Conservation (phyloP, 2,113 vertebrate species). For the Otus sunia region DNA sequence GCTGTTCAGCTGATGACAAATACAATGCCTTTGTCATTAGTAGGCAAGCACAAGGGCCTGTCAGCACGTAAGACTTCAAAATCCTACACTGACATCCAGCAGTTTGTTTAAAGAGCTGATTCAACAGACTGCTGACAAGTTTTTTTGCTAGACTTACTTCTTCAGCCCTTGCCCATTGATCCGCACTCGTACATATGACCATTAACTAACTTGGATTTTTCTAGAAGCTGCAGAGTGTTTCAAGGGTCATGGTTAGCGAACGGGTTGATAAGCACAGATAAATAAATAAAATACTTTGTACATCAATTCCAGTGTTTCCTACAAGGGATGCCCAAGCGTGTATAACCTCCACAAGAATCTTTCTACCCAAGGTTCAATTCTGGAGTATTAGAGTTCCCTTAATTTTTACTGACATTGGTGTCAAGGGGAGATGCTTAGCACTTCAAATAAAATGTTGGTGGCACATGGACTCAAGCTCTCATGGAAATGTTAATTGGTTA, state of each 20-base stretch:
- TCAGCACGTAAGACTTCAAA: not conserved
- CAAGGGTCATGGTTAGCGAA: not conserved
- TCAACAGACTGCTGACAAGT: not conserved
- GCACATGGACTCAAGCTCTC: not conserved
- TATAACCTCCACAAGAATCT: not conserved
- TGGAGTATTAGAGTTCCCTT: not conserved
- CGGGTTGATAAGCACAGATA: not conserved
- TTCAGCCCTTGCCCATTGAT: not conserved
- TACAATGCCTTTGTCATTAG: not conserved
- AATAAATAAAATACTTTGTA: not conserved
- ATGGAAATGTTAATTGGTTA: not conserved
- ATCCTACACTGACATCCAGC: not conserved
- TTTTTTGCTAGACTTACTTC: not conserved
- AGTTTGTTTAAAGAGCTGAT: not conserved
- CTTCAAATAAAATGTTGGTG: not conserved
- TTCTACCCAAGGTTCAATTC: not conserved
- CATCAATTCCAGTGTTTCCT: not conserved
- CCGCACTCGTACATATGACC: not conserved
- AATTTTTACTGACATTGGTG: not conserved
- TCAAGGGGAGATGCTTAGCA: not conserved
- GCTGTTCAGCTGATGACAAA: not conserved
- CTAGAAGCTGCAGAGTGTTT: not conserved
- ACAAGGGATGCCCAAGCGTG: not conserved
- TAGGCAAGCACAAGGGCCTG: not conserved
- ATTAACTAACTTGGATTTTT: not conserved